Percentiles rank a stretch among this genome's conserved stretches.
Evolutionary conservation across 2,888 invertebrate species (phyloP).

Genomic region (Cheilosia soror): DNA sequence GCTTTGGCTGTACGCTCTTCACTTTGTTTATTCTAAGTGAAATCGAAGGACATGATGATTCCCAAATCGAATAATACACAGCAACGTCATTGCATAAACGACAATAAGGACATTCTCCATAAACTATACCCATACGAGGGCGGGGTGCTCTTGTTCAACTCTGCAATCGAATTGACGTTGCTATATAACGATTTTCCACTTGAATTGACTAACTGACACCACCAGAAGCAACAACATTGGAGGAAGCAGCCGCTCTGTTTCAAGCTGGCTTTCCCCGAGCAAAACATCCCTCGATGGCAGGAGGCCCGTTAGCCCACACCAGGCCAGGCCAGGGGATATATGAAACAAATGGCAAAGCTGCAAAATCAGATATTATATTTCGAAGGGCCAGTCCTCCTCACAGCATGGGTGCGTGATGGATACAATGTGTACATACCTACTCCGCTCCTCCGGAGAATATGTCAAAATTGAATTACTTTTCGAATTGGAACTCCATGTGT

Average conservation of each 20-base stretch:
- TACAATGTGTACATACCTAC: constrained; percentile 69
- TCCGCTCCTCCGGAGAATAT: constrained; percentile 54
- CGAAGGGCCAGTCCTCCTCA: constrained; percentile 50
- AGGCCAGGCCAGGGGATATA: constrained; percentile 3
- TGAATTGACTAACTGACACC: constrained; percentile 75
- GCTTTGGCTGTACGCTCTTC: constrained; percentile 47
- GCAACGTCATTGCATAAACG: constrained; percentile 69
- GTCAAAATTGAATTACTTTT: constrained; percentile 73
- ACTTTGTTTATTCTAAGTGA: constrained; percentile 74
- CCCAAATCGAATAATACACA: constrained; percentile 71
- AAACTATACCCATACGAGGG: constrained; percentile 41
- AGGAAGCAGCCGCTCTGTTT: constrained; percentile 37
- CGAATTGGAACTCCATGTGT: constrained; percentile 68
- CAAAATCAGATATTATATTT: constrained; percentile 70
- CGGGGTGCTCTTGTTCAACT: constrained; percentile 15
- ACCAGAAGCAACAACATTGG: constrained; percentile 68
- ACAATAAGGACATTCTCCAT: constrained; percentile 67
- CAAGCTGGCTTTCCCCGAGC: constrained; percentile 15
- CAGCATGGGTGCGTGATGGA: constrained; percentile 65
- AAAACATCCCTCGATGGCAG: constrained; percentile 40
- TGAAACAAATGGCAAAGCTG: constrained; percentile 66
- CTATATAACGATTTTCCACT: constrained; percentile 73
- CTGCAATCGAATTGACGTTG: constrained; percentile 64
- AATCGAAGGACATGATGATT: constrained; percentile 73
- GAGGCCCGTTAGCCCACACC: background rate